These are phyloP conservation scores for Anorthoa munda DNA, from an alignment of 2,888 invertebrate genomes.

Conservation along the genomic window DNA sequence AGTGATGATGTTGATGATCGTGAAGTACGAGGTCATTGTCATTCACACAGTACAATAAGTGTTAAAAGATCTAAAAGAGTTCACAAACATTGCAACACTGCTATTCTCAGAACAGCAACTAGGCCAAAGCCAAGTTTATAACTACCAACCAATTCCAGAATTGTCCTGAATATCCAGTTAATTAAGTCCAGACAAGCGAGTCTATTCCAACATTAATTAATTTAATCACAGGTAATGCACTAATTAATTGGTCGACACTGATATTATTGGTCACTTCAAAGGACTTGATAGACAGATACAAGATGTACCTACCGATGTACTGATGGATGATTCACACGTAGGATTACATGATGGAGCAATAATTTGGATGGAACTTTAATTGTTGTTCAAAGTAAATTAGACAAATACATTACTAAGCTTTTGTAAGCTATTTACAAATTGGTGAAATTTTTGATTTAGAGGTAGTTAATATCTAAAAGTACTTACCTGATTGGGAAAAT, in stretches of 20 bases:
- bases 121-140: not conserved
- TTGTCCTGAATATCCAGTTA: constrained; percentile 19
- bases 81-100: not conserved
- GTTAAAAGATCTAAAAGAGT: not conserved
- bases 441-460: too few relatives aligned
- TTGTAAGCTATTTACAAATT: too few relatives aligned
- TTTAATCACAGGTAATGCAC: constrained; percentile 30
- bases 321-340: not conserved
- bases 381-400: not conserved
- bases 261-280: constrained; percentile 29
- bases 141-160: not conserved
- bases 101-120: not conserved
- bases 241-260: constrained; percentile 49
- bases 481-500: too few relatives aligned
- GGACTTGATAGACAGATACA: constrained; percentile 3
- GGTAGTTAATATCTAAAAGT: too few relatives aligned
- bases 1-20: too few relatives aligned
- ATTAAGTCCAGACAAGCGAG: constrained; percentile 23
- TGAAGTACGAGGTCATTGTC: not conserved
- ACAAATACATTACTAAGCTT: too few relatives aligned
- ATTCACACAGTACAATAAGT: not conserved
- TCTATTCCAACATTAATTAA: constrained; percentile 34
- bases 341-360: not conserved
- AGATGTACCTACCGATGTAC: not conserved
- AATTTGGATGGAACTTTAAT: not conserved